Evolutionary conservation across 1,140 invertebrate species (phyloP), one percentile per base, ranked within the genome.

Genomic region (Cotesia glomerata): DNA sequence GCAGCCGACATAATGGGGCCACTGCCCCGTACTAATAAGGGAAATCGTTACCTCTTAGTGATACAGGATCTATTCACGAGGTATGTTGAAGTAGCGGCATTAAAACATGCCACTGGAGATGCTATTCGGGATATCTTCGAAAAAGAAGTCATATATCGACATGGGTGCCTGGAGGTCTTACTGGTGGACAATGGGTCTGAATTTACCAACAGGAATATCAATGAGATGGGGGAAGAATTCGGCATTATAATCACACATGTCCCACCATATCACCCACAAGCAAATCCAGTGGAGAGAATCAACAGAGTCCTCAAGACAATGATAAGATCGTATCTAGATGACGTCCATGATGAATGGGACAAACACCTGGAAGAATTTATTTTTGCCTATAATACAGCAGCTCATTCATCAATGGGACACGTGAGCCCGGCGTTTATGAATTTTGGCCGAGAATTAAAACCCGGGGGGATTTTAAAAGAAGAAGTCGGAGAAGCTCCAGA

Each of bases 131-230:
- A 16, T 56, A n/a, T 56, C 5, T 56, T 7, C 9, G 54, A 16
- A 81, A 85, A 74, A 18, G 18, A 18, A 18, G 52, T 86, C 1
- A 77, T 84, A 34, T 65, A 86, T 11, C 74, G 84, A 14, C 86
- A 81, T 71, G 84, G 85, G 4, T 13, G 80, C 5, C 80, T 82
- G 8, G 34, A 80, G 49, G 18, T 76, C 14, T 54, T 86, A 0
- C 80, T 81, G 9, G 78, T 77, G 18, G 84, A 86, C 36, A 86
- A 85, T 68, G 84, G 84, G 8, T 51, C 0, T 0, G 73, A 71
- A 45, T 74, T 26, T 26, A 62, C 52, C 9, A 74, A 74, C 52
- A 34, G 56, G n/a, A 5, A 66, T 8, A 49, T 71, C 11, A 36
- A 5, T 51, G 64, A 45, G 8, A 36, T 52, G 5, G 16, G 67